Conservation (phyloP, 1,140 invertebrate genomes). For the Acromyrmex heyeri region DNA sequence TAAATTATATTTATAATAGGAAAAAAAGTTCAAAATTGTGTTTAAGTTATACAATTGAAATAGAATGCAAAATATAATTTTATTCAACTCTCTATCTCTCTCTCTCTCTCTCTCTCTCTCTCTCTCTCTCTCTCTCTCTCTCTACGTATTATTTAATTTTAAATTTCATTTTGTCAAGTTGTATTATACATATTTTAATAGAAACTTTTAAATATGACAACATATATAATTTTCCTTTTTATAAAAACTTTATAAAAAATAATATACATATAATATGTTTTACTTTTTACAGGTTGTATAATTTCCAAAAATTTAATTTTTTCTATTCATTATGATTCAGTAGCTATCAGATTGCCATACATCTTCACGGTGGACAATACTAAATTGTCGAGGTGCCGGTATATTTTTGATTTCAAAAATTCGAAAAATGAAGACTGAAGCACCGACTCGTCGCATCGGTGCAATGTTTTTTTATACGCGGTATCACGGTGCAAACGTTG, state of each 20-base stretch:
- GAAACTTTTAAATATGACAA: neutral
- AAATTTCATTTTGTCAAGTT: neutral
- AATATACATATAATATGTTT: neutral
- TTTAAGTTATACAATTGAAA: neutral
- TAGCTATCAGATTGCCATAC: neutral
- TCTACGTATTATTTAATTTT: neutral
- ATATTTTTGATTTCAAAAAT: conserved; percentile 3
- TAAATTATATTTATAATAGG: too few species aligned
- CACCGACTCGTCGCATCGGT: conserved; percentile 14
- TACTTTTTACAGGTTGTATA: neutral
- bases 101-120: neutral
- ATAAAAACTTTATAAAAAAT: neutral
- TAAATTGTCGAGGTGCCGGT: neutral
- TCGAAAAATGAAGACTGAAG: conserved; percentile 31
- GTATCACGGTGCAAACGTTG: conserved; percentile 17
- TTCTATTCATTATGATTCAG: neutral
- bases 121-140: neutral
- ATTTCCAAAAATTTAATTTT: neutral
- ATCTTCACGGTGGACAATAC: neutral
- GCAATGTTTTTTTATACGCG: conserved; percentile 49
- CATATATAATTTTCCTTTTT: neutral
- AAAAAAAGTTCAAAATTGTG: neutral
- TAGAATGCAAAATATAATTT: neutral
- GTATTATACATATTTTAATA: neutral
- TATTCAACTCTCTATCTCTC: neutral